phyloP scores from a whole-genome alignment of 2,113 vertebrate species.

The Gallinago media region DNA sequence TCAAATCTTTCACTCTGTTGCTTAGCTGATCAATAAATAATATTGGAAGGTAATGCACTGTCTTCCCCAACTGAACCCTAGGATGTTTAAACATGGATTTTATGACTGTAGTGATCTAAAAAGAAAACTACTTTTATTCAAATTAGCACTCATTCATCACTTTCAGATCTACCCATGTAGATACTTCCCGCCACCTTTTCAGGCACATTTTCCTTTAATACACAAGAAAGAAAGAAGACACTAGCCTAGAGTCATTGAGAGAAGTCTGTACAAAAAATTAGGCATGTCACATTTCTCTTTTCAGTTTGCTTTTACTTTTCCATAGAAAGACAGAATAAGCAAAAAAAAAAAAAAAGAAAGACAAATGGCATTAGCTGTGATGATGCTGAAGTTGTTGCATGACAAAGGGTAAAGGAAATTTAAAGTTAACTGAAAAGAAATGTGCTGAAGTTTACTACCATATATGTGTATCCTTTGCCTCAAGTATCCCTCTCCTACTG shows the following conservation, averaged over 20 bases:
- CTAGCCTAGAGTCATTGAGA: background rate
- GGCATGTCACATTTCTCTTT: background rate
- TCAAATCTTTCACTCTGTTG: constrained; percentile 94
- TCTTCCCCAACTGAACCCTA: constrained; percentile 91
- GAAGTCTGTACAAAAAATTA: background rate
- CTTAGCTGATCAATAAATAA: constrained; percentile 98
- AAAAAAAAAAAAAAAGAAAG: background rate
- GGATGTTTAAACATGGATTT: constrained; percentile 45
- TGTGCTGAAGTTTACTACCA: background rate
- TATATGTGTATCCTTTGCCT: background rate
- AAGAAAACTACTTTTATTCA: constrained; percentile 53
- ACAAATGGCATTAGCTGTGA: background rate
- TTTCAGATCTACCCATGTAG: background rate
- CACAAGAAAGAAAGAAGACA: background rate
- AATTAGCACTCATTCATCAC: constrained; percentile 24
- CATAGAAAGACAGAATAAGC: background rate
- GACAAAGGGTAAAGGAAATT: background rate
- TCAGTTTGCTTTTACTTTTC: background rate
- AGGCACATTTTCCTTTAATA: background rate
- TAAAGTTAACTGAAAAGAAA: background rate
- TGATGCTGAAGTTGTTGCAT: background rate
- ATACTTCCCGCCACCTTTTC: background rate
- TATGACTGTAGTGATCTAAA: constrained; percentile 20
- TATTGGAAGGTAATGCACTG: constrained; percentile 97
- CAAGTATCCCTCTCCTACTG: background rate